Percentiles rank a stretch among this genome's conserved stretches.
Evolutionary conservation across 2,888 invertebrate genomes (phyloP).

Genomic region (Harpagoxenus sublaevis): DNA sequence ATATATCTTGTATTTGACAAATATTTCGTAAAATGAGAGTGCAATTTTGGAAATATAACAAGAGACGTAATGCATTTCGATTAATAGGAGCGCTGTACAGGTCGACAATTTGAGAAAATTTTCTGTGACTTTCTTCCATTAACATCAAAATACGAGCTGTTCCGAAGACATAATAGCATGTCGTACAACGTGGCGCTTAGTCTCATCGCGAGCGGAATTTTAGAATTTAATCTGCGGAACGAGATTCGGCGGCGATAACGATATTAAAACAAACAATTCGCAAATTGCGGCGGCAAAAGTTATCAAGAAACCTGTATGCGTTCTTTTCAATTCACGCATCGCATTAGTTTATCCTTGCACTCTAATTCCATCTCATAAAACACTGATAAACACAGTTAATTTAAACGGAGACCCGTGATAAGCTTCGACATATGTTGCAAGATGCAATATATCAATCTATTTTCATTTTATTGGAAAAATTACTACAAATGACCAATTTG

Average conservation of each 20-base stretch:
- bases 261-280: conserved; percentile 27
- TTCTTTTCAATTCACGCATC: conserved; percentile 53
- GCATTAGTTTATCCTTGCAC: conserved; percentile 53
- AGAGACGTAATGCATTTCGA: conserved; percentile 19
- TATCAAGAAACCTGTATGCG: conserved; percentile 44
- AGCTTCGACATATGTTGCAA: not conserved
- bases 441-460: conserved; percentile 1
- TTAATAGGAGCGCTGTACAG: conserved; percentile 52
- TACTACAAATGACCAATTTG: not conserved
- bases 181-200: conserved; percentile 28
- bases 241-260: conserved; percentile 19
- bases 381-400: conserved; percentile 43
- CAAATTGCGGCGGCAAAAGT: conserved; percentile 22
- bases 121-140: conserved; percentile 24
- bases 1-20: conserved; percentile 19
- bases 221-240: conserved; percentile 33
- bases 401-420: not conserved
- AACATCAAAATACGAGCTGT: conserved; percentile 29
- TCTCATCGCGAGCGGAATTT: conserved; percentile 35
- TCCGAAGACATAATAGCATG: conserved; percentile 9
- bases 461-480: not conserved
- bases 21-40: conserved; percentile 24
- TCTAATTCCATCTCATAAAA: conserved; percentile 73
- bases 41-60: conserved; percentile 17
- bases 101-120: conserved; percentile 35